A percentile compares a stretch with the other conserved stretches of the same genome.
phyloP scores from a whole-genome alignment of 2,797 vertebrate species.

The Kryptopterus vitreolus region DNA sequence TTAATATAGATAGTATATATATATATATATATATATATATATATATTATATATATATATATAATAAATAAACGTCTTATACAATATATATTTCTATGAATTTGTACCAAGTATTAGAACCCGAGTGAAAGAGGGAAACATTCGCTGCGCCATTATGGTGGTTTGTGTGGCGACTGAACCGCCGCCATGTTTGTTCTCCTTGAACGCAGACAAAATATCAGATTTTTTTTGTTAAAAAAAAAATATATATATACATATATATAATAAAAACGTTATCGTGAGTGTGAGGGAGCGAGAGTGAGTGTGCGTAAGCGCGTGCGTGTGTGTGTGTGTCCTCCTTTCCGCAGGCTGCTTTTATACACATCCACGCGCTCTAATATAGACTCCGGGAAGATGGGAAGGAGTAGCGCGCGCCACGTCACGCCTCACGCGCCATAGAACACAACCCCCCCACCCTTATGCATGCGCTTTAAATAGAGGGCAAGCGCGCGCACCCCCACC shows the following conservation, averaged over 20 bases:
- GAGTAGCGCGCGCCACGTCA: constrained; percentile 94
- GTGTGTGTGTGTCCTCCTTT: constrained; percentile 85
- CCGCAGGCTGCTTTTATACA: constrained; percentile 91
- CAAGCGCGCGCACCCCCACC: constrained; percentile 74
- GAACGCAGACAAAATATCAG: background rate
- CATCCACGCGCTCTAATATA: constrained; percentile 92
- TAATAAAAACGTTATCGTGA: constrained; percentile 67
- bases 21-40: too few relatives aligned
- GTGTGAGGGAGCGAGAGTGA: constrained; percentile 69
- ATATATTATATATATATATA: too few relatives aligned
- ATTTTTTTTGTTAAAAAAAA: background rate
- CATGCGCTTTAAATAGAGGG: constrained; percentile 91
- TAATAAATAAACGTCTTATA: too few relatives aligned
- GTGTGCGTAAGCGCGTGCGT: constrained; percentile 75
- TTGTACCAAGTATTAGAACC: too few relatives aligned
- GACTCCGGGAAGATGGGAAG: constrained; percentile 93
- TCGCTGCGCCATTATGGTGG: background rate
- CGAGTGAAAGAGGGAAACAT: too few relatives aligned
- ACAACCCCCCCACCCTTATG: constrained; percentile 80
- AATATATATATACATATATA: too few relatives aligned
- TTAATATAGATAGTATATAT: too few relatives aligned
- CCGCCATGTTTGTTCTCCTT: constrained; percentile 12
- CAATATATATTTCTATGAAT: too few relatives aligned
- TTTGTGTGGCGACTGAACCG: background rate
- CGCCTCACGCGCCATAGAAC: constrained; percentile 92